These are phyloP conservation scores for Proteles cristata DNA, from an alignment of 2,113 vertebrate species.

Conservation along the genomic window DNA sequence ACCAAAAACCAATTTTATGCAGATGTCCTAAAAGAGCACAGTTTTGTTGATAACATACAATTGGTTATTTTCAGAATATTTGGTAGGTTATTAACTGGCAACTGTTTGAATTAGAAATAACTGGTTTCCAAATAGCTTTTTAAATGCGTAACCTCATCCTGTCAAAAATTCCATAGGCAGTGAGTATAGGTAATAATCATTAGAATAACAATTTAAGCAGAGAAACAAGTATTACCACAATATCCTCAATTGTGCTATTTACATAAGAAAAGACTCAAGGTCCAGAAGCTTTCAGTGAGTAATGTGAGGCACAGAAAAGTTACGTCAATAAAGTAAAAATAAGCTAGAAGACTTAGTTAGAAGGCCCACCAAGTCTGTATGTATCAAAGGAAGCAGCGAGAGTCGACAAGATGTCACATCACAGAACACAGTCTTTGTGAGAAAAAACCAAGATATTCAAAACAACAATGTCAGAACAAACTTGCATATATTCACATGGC, in stretches of 20 bases:
- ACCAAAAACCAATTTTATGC: not conserved
- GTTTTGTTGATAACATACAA: not conserved
- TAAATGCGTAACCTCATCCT: not conserved
- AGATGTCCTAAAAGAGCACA: not conserved
- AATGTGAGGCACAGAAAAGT: not conserved
- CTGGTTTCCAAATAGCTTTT: constrained; percentile 51
- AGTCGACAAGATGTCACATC: constrained; percentile 69
- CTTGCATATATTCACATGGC: constrained; percentile 59
- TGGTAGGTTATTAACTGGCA: constrained; percentile 31
- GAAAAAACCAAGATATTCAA: constrained; percentile 66
- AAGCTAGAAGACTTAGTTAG: constrained; percentile 17
- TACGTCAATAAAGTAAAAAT: constrained; percentile 42
- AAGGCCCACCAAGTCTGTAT: constrained; percentile 73
- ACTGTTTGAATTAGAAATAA: constrained; percentile 51
- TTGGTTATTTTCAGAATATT: constrained; percentile 43
- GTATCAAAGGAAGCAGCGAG: not conserved
- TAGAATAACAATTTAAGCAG: not conserved
- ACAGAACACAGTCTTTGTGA: constrained; percentile 36
- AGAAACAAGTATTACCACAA: not conserved
- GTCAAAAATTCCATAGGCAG: constrained; percentile 3
- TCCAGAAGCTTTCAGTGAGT: not conserved
- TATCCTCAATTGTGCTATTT: not conserved
- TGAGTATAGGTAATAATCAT: not conserved
- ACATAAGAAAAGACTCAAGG: not conserved
- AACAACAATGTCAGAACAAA: constrained; percentile 63